These are phyloP conservation scores for Agonum fuliginosum DNA, from an alignment of 2,888 invertebrate genomes.

Conservation along the genomic window DNA sequence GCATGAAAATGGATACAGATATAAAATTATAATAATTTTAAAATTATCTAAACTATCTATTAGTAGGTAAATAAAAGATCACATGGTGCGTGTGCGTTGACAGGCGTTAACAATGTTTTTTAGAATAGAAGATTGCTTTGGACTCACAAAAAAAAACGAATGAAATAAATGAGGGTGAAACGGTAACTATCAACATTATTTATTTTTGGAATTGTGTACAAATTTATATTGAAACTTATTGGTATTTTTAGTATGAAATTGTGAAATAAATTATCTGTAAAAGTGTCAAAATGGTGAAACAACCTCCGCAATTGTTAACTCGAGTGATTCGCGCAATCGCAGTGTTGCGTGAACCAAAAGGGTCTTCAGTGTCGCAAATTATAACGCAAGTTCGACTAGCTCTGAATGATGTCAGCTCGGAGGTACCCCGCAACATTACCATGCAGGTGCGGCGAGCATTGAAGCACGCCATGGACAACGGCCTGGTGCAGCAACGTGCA, in stretches of 20 bases:
- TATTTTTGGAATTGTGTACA: conserved; percentile 5
- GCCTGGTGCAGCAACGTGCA: conserved; percentile 60
- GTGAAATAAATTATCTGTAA: background rate
- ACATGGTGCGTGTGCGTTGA: too few relatives aligned
- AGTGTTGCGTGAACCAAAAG: conserved; percentile 61
- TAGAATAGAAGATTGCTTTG: too few relatives aligned
- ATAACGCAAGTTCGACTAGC: conserved; percentile 61
- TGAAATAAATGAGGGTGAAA: too few relatives aligned
- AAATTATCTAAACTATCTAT: too few relatives aligned
- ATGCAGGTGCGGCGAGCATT: conserved; percentile 62
- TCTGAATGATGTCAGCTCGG: conserved; percentile 56
- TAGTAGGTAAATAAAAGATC: too few relatives aligned
- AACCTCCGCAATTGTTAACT: conserved; percentile 58
- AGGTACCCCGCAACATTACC: conserved; percentile 62
- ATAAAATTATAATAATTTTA: too few relatives aligned
- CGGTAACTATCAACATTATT: background rate
- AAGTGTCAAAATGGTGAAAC: background rate
- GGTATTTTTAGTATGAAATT: background rate
- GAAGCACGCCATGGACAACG: conserved; percentile 61
- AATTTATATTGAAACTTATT: conserved; percentile 10
- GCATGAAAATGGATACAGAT: too few relatives aligned
- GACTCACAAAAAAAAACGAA: too few relatives aligned
- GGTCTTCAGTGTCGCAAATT: conserved; percentile 61
- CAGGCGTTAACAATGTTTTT: too few relatives aligned
- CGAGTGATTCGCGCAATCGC: conserved; percentile 63